phyloP scores from a whole-genome alignment of 2,888 invertebrate species.

The Gonocerus acuteangulatus region DNA sequence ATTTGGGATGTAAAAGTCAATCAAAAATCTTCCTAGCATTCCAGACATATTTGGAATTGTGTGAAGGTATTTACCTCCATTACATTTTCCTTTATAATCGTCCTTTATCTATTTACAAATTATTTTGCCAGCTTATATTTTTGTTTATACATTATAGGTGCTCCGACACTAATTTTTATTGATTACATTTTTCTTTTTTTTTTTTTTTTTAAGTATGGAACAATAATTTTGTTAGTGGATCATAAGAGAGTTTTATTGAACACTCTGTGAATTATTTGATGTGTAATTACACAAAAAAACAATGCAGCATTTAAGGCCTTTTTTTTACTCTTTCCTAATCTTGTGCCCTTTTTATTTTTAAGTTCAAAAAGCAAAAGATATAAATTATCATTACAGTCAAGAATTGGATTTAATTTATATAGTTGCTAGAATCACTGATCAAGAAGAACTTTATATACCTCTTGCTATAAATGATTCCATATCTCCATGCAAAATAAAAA shows the following conservation, averaged over 20 bases:
- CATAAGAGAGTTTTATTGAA: too few species aligned
- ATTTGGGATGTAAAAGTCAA: constrained; percentile 45
- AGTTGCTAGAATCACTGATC: not conserved
- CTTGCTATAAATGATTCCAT: constrained; percentile 1
- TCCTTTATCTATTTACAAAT: not conserved
- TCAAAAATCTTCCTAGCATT: constrained; percentile 47
- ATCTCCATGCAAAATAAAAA: constrained; percentile 1
- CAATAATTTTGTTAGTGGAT: too few species aligned
- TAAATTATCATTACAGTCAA: constrained; percentile 4
- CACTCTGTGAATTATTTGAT: too few species aligned
- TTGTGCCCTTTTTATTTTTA: constrained; percentile 4
- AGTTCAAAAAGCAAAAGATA: constrained; percentile 2
- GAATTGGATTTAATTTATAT: constrained; percentile 25
- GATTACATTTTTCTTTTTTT: too few species aligned
- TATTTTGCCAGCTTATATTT: too few species aligned
- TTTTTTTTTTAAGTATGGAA: too few species aligned
- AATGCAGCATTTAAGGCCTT: too few species aligned
- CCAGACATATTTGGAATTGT: constrained; percentile 51
- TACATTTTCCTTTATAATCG: not conserved
- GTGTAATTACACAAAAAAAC: too few species aligned
- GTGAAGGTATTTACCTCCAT: constrained; percentile 47
- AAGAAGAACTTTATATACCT: constrained; percentile 19
- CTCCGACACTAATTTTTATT: too few species aligned
- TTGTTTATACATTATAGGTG: too few species aligned
- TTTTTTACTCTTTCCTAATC: too few species aligned